Percentiles rank a stretch among this genome's conserved stretches.
Evolutionary conservation across 2,113 vertebrate genomes (phyloP).

Genomic region (Oreocharis arfaki): DNA sequence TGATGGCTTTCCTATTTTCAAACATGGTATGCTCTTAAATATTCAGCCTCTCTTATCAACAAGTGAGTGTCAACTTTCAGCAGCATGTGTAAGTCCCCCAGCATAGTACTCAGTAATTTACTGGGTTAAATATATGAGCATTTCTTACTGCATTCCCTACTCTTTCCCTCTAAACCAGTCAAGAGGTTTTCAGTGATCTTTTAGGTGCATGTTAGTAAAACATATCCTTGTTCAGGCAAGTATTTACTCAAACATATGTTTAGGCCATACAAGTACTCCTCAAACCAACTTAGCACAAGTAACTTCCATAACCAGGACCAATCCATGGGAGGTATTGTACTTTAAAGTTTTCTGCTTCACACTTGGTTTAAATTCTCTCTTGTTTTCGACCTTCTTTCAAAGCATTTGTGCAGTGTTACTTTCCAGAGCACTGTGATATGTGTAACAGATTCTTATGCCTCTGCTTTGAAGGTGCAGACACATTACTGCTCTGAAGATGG

Average conservation of each 20-base stretch:
- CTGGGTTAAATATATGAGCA: neutral
- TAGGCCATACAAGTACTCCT: neutral
- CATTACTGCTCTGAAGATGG: constrained; percentile 68
- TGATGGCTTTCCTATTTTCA: neutral
- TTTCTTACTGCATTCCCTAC: neutral
- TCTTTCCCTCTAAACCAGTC: neutral
- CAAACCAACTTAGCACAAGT: neutral
- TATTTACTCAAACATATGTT: neutral
- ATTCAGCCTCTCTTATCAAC: neutral
- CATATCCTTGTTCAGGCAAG: neutral
- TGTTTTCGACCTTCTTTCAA: neutral
- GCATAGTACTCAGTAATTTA: neutral
- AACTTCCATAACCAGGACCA: neutral
- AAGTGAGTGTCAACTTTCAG: neutral
- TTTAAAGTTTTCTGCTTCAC: neutral
- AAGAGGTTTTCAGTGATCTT: neutral
- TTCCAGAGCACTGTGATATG: neutral
- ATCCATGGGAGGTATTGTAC: neutral
- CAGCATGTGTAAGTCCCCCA: neutral
- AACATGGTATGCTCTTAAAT: neutral
- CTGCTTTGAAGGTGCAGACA: constrained; percentile 22
- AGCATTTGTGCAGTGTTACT: neutral
- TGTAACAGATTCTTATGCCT: neutral
- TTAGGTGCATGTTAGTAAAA: neutral
- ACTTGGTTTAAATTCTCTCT: neutral